Evolutionary conservation across 2,797 vertebrate genomes (phyloP), one percentile per base, ranked within the genome.

Genomic region (Propithecus deckenii): DNA sequence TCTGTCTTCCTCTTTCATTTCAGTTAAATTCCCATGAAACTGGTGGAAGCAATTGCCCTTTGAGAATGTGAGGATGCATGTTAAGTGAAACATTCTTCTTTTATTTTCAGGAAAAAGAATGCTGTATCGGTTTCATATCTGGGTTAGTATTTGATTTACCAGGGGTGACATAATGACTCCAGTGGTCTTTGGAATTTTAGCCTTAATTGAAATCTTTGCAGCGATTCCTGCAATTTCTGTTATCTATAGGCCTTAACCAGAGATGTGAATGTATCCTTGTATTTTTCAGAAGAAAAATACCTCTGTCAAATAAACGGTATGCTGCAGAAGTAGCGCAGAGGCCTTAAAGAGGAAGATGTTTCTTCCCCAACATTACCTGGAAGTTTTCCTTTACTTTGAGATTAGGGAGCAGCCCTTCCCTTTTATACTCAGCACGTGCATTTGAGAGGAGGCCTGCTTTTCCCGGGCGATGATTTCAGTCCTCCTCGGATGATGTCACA

Each of bases 51-150:
- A 83, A 87, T 9, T 57, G 48, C 69, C 65, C 61, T 96, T 76
- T 94, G 81, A 91, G 55, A 86, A 75, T 38, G 12, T 20, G 17
- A 46, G 22, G 50, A 61, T 88, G 28, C 35, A 89, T 92, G 30
- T 50, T 91, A 92, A 95, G 28, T 78, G 61, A 96, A 95, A 93
- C 23, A 79, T 72, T 93, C 72, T 96, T 38, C 74, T 78, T 97
- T 96, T 86, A 67, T 93, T 97, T 92, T 92, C 85, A 96, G 71
- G 63, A 86, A 89, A 81, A 89, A 96, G 41, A 87, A 92, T 57
- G 91, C 46, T 69, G 46, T n/a, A 55, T 83, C 93, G 76, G 93
- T 97, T 96, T 94, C 28, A 48, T 86, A 90, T 93, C 65, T 92
- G 78, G 72, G 83, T 88, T 85, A 79, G 67, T 84, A 48, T 30